Percentiles rank a stretch among this genome's conserved stretches.
Conservation (phyloP, 1,140 invertebrate species). For the Drosophila ironensis region DNA sequence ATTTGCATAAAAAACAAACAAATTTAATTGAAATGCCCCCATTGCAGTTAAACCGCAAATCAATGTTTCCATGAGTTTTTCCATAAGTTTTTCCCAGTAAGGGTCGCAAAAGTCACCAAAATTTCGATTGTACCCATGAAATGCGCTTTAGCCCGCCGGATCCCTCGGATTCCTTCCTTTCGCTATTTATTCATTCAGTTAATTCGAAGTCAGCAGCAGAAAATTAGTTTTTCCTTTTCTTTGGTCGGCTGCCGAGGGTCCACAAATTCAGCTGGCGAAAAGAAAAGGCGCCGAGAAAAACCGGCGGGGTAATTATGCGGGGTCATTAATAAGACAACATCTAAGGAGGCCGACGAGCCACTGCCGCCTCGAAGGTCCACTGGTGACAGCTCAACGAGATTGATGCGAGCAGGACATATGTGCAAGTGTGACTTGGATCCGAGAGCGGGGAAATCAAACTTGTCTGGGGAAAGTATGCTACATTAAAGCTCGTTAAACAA, state of each 20-base stretch:
- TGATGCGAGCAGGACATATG: conserved; percentile 37
- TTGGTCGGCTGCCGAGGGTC: conserved; percentile 37
- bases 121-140: too few relatives aligned
- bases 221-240: conserved; percentile 73
- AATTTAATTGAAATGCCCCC: conserved; percentile 17
- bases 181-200: conserved; percentile 74
- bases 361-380: background rate
- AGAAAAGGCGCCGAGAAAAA: background rate
- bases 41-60: conserved; percentile 10
- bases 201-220: conserved; percentile 81
- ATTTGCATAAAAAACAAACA: conserved; percentile 20
- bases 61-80: background rate
- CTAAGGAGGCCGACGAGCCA: conserved; percentile 12
- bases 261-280: conserved; percentile 24
- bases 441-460: background rate
- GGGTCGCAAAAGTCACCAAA: background rate
- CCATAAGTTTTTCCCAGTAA: too few relatives aligned
- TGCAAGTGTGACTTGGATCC: background rate
- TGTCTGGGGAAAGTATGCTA: conserved; percentile 16
- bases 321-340: conserved; percentile 42
- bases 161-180: conserved; percentile 28
- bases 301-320: conserved; percentile 35
- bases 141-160: too few relatives aligned
- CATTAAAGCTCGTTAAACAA: background rate
- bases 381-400: conserved; percentile 43